Evolutionary conservation across 2,113 vertebrate species (phyloP), one percentile per base, ranked within the genome.

Genomic region (Urocolius indicus): DNA sequence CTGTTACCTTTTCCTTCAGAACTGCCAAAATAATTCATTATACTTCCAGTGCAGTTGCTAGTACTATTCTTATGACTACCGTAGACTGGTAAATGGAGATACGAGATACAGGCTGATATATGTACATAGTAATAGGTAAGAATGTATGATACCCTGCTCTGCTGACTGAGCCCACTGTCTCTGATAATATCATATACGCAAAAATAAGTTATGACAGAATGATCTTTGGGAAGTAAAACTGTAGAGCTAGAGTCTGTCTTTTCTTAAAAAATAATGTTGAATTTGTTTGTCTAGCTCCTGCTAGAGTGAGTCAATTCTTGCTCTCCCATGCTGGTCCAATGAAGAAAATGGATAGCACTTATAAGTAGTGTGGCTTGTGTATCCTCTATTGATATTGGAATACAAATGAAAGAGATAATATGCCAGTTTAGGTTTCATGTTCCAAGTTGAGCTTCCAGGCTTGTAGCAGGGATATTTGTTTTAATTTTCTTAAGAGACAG

Each of bases 1-100:
- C 93, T 95, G 93, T 48, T 49, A 73, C 89, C 67, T 85, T 85
- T 88, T 91, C 81, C 91, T 94, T 86, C 90, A 75, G 75, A 81
- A 93, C 96, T 82, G 92, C 84, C 88, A 86, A 92, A 63, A 73
- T 94, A 43, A 76, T 96, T 96, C 89, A 95, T 95, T 96, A 41
- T 7, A 4, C 17, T 69, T 58, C 29, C 41, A 52, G 0, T 52
- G 76, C n/a, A 14, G 23, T 23, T 94, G 36, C 30, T 68, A 43
- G 82, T 38, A 16, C 16, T 61, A 36, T 34, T 65, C 81, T 54
- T 29, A 36, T 52, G 84, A 21, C 38, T 58, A 55, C 63, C 66
- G 36, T 15, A 9, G 89, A 2, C 2, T 92, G 66, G 27, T 78
- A 75, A 77, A 45, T 49, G 58, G 85, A 85, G 87, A 92, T 83